phyloP scores from a whole-genome alignment of 2,113 vertebrate genomes.

The Zosterops lateralis region DNA sequence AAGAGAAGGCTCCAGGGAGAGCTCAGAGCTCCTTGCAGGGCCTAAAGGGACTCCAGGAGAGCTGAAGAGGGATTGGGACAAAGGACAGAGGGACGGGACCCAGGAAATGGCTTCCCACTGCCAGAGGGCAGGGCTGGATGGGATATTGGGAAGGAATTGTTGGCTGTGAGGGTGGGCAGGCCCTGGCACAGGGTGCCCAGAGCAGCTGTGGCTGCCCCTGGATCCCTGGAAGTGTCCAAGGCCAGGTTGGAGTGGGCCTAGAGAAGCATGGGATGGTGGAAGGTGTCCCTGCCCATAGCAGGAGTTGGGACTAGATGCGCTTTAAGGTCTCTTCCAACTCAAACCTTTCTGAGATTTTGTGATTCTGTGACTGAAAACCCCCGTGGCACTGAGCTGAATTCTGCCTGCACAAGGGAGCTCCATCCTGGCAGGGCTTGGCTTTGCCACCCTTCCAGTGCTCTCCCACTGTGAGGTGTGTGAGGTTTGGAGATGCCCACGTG shows the following conservation, averaged over 20 bases:
- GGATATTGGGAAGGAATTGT: background rate
- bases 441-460: rapidly evolving
- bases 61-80: background rate
- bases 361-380: background rate
- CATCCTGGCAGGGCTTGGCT: background rate
- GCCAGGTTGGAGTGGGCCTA: background rate
- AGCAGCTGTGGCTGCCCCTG: background rate
- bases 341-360: background rate
- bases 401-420: rapidly evolving
- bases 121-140: background rate
- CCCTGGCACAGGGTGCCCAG: background rate
- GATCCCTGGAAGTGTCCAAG: background rate
- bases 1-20: background rate
- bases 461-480: rapidly evolving
- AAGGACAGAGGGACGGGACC: background rate
- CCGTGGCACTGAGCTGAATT: background rate
- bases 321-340: background rate
- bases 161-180: background rate
- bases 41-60: background rate
- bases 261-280: rapidly evolving
- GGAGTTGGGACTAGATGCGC: rapidly evolving
- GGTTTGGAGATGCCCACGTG: background rate
- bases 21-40: background rate
- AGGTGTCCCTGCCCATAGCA: background rate
- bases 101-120: background rate